Evolutionary conservation across 92 coral and sea anemone genomes (phyloP), one percentile per base, ranked within the genome.

Genomic region (Epizoanthus rinbou): DNA sequence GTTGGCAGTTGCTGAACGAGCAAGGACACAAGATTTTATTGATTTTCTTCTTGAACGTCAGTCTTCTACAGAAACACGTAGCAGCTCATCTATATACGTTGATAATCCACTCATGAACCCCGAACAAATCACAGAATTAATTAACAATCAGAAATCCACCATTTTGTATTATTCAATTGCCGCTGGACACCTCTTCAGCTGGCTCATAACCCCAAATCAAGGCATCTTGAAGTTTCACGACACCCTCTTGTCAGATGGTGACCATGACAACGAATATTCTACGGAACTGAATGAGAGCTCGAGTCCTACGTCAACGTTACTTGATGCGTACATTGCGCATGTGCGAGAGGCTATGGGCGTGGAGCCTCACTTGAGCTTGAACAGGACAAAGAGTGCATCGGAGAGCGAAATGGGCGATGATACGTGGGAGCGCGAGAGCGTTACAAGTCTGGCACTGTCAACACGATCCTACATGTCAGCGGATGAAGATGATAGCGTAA

Each of bases 281-380:
- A 69, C 86, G 58, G 95, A 93, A 50, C 76, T 93, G 58, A 94
- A 93, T 62, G 95, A 93, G 80, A 89, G 93, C 64, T 76, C 84
- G 24, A 93, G 90, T 75, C 94, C 85, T 59, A 73, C 91, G 45
- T 84, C 90, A 28, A 85, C 99, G 14, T 81, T 97, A 62, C 88
- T 97, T 4, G 99, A 97, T 81, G 87, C 94, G 16, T 91, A 88
- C 82, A 97, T 97, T 89, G 90, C 97, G 18, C 98, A 97, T 64
- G 91, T 97, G 80, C 91, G 99, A 13, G 99, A 97, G 37, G 96
- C 98, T 33, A 75, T 97, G 80, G 99, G 99, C 45, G 99, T 97
- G 41, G 95, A 97, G 85, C 99, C 98, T n/a, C 98, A 94, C 70
- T 84, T 91, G 86, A 93, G 88, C 52, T 76, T 87, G 84, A 87